Evolutionary conservation across 2,888 invertebrate species (phyloP), one percentile per base, ranked within the genome.

Genomic region (Danaus chrysippus): DNA sequence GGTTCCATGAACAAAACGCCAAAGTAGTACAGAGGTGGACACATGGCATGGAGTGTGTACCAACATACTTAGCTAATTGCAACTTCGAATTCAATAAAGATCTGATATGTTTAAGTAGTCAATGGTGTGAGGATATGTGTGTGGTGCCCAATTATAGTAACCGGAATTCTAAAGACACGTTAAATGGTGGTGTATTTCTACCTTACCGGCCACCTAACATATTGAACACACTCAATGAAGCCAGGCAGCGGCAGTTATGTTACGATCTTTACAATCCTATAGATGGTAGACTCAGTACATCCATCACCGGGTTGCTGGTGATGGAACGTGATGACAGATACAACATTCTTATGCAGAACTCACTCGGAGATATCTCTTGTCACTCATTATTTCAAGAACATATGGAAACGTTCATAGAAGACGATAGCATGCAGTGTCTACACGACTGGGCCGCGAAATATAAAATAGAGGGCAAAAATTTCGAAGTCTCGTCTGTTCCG

Each of bases 21-120:
- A 80, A 76, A 67, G 74, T 87, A 0, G 73, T 89, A 5, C 91
- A 91, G 68, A 83, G 92, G 64, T 93, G 93, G 93, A 92, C 89
- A 0, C 93, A 93, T 68, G 91, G 92, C 6, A 91, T 93, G 76
- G 84, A 90, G 68, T 86, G 86, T 63, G 74, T 86, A 3, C 92
- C 93, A 0, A 80, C 91, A 1, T 86, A 89, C 57, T 83, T 91
- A 46, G 74, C 81, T 6, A 75, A 84, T 17, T 76, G 80, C 23
- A 73, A 78, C 60, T 85, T 84, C 72, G 88, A 86, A 57, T 70
- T 73, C 55, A 79, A 79, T 58, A 85, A 83, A 62, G 86, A 89
- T 66, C 69, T 91, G 23, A 70, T 91, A 1, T 81, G 82, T 63
- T 66, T 90, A 43, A 75, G 80, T 63, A 90, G 91, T 67, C 90